These are phyloP conservation scores for Tachycineta bicolor DNA, from an alignment of 2,113 vertebrate genomes.

Conservation along the genomic window DNA sequence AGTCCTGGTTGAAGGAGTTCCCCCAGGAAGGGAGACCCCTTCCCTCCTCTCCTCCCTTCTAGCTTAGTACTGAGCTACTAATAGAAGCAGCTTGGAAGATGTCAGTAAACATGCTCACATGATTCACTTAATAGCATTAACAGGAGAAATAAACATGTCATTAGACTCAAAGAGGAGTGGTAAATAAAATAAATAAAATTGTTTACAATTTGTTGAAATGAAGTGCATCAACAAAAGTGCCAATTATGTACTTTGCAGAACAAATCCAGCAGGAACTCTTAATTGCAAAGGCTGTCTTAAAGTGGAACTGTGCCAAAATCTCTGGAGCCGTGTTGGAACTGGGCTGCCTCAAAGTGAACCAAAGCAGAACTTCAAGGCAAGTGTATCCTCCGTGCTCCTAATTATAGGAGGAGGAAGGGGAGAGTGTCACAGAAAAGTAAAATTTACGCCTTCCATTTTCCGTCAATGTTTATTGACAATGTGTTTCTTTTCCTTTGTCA, in stretches of 20 bases:
- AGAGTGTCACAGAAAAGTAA: neutral
- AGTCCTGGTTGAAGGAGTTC: neutral
- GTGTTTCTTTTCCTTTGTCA: neutral
- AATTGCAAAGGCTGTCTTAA: neutral
- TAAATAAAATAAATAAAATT: neutral
- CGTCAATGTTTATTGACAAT: neutral
- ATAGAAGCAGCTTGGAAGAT: neutral
- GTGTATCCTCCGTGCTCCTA: neutral
- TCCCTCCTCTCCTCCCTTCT: neutral
- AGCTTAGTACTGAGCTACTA: neutral
- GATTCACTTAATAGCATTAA: neutral
- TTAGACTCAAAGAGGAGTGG: neutral
- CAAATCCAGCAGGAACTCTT: neutral
- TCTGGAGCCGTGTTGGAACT: neutral
- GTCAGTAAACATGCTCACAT: neutral
- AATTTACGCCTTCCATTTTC: neutral
- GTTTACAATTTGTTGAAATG: neutral
- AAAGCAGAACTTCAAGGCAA: neutral
- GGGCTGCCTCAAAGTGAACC: neutral
- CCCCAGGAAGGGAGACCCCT: neutral
- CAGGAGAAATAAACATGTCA: neutral
- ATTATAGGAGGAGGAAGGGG: too few relatives aligned
- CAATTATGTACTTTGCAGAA: neutral
- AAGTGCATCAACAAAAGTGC: neutral
- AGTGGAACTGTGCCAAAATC: neutral